Base-by-base conservation (phyloP, 2,797 vertebrate genomes). In the Melanotaenia parkinsoni region DNA sequence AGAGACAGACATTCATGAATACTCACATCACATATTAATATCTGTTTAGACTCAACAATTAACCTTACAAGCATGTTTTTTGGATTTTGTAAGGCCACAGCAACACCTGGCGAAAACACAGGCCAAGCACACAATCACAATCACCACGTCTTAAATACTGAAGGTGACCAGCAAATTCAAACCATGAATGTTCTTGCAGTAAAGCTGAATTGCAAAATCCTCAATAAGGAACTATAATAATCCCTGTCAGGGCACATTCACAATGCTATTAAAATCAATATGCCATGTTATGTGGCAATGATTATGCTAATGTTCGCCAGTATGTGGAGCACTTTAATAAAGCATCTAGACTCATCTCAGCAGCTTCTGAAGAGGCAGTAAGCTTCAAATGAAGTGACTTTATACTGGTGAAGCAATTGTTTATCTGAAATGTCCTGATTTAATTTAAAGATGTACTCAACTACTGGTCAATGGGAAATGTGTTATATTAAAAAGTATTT, bases 231-330 rank as follows among this genome's bases (percentile, higher is more conserved):
- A 64, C 28, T 1, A 50, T 16, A 50, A 35, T 58, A 37, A 50
- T 65, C 22, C 13, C 26, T 28, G 26, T 56, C 54, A 50, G 53
- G 24, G 13, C 54, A 63, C 53, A 58, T 59, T 65, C 62, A 30
- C 18, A 13, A 37, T 65, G 24, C 37, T 14, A 40, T 59, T 66
- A 57, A 58, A 66, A 66, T 73, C 56, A 60, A 53, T 38, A 59
- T 32, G 24, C 26, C 56, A 40, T 20, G 58, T 60, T 51, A 66
- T 66, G 45, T 60, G 56, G 70, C 70, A 12, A 26, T 53, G 45
- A 65, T 58, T 60, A 66, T 51, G 33, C 24, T 58, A 57, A 65
- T 38, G 35, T 33, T 53, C 32, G 18, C 26, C 63, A 60, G 45
- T 37, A 32, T 33, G 33, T 30, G 20, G 9, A 24, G 33, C 24